These are phyloP conservation scores for Synanthedon tipuliformis DNA, from an alignment of 2,888 invertebrate species.

Conservation along the genomic window DNA sequence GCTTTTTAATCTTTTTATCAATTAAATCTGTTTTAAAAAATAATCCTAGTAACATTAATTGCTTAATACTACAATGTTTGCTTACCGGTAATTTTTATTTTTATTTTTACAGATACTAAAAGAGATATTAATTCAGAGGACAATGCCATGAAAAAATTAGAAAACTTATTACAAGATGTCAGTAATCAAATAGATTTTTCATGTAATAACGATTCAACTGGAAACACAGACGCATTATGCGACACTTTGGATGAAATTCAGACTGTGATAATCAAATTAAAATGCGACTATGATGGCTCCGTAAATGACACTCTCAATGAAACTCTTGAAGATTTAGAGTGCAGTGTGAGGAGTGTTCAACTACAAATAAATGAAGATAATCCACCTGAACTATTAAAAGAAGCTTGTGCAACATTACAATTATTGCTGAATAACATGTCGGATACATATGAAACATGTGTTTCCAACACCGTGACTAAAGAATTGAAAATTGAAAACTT, in stretches of 20 bases:
- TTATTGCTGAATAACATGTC: constrained; percentile 42
- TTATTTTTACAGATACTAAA: neutral
- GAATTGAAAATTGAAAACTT: constrained; percentile 17
- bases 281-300: constrained; percentile 43
- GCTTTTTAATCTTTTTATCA: no score
- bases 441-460: constrained; percentile 25
- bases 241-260: constrained; percentile 58
- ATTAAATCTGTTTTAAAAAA: no score
- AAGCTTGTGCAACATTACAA: constrained; percentile 53
- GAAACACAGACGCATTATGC: constrained; percentile 34
- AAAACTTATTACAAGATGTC: constrained; percentile 38
- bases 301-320: constrained; percentile 52
- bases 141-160: constrained; percentile 32
- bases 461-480: constrained; percentile 12
- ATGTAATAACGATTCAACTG: constrained; percentile 15
- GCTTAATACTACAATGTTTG: no score
- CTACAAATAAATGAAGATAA: constrained; percentile 55
- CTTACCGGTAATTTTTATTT: neutral
- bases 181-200: constrained; percentile 29
- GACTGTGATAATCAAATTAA: constrained; percentile 55
- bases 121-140: constrained; percentile 9
- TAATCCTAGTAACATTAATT: no score
- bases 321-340: constrained; percentile 63
- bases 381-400: constrained; percentile 43
- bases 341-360: constrained; percentile 62